These are phyloP conservation scores for Manis pentadactyla DNA, from an alignment of 2,797 vertebrate species.

Conservation along the genomic window DNA sequence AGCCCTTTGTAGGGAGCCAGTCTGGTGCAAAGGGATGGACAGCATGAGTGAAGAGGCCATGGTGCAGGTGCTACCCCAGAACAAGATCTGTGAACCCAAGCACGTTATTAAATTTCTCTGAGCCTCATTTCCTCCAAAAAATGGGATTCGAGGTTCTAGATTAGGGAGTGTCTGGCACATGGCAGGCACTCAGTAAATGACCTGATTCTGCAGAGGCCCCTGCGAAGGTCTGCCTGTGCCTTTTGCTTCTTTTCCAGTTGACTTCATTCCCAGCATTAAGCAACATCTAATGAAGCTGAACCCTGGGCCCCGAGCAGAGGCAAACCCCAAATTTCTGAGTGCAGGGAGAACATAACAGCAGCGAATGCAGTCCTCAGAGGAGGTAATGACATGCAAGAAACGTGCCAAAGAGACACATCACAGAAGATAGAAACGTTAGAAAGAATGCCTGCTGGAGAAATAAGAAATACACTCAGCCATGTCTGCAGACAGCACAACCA, in stretches of 20 bases:
- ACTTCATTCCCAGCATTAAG: not conserved
- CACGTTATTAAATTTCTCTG: not conserved
- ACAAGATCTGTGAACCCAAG: not conserved
- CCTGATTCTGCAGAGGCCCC: not conserved
- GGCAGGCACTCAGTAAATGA: not conserved
- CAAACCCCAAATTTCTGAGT: not conserved
- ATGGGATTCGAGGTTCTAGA: not conserved
- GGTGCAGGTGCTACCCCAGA: not conserved
- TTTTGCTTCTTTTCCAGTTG: not conserved
- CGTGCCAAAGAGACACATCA: not conserved
- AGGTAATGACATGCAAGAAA: not conserved
- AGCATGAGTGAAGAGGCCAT: not conserved
- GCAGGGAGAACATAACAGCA: not conserved
- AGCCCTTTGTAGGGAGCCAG: not conserved
- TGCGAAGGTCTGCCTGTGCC: rapidly evolving
- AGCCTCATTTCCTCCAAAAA: not conserved
- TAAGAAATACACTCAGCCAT: not conserved
- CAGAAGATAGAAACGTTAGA: not conserved
- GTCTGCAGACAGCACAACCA: not conserved
- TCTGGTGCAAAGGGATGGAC: not conserved
- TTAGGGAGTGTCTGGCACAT: not conserved
- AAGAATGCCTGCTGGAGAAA: not conserved
- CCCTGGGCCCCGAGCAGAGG: not conserved
- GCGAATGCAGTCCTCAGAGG: not conserved
- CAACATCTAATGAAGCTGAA: not conserved